phyloP scores from a whole-genome alignment of 2,888 invertebrate species.

The Palloptera scutellata region DNA sequence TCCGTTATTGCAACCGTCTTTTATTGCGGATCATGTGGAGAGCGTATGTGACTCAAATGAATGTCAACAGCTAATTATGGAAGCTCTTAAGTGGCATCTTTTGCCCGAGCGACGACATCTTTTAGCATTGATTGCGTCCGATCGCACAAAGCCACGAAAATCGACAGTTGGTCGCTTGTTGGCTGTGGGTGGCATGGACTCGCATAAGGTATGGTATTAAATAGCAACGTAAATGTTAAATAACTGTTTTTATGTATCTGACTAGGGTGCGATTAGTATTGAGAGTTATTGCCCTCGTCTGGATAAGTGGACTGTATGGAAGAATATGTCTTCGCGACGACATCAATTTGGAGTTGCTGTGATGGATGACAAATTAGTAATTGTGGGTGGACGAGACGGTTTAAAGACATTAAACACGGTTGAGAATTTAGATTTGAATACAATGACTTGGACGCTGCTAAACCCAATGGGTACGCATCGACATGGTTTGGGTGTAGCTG shows the following conservation, averaged over 20 bases:
- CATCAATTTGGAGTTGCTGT: conserved; percentile 93
- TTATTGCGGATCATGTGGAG: conserved; percentile 89
- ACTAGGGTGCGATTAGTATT: conserved; percentile 81
- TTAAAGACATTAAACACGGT: conserved; percentile 92
- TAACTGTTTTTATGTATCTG: neutral
- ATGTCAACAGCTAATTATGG: conserved; percentile 90
- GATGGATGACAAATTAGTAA: conserved; percentile 79
- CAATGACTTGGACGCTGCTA: conserved; percentile 80
- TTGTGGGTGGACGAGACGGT: conserved; percentile 92
- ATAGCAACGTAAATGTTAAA: neutral
- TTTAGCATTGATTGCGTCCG: conserved; percentile 74
- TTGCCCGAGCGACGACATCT: conserved; percentile 78
- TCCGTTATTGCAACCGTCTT: conserved; percentile 86
- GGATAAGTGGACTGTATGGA: conserved; percentile 62
- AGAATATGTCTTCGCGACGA: conserved; percentile 67
- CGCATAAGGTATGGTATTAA: conserved; percentile 70
- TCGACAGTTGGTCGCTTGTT: conserved; percentile 88
- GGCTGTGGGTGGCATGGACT: conserved; percentile 93
- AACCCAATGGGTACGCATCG: conserved; percentile 91
- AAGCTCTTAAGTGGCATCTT: conserved; percentile 92
- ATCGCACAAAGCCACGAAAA: conserved; percentile 86
- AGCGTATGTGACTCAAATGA: conserved; percentile 71
- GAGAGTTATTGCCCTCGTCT: conserved; percentile 75
- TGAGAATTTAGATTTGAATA: conserved; percentile 86
- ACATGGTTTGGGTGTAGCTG: conserved; percentile 81